Conservation (phyloP, 2,888 invertebrate species). For the Cheilosia impressa region DNA sequence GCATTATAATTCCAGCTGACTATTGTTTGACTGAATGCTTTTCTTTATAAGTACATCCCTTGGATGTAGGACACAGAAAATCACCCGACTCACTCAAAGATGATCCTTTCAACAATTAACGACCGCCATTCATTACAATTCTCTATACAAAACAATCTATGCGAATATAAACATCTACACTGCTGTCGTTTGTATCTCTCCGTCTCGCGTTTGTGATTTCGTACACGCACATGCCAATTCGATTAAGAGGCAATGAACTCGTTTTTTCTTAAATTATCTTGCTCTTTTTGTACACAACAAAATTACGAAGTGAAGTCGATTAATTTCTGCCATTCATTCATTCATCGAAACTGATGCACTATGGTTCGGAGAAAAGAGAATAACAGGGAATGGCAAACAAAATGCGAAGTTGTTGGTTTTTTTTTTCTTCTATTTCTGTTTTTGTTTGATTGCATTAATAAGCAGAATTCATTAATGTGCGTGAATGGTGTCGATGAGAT, state of each 20-base stretch:
- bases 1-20: no score
- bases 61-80: no score
- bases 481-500: constrained; percentile 5
- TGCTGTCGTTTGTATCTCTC: background rate
- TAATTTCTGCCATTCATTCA: constrained; percentile 2
- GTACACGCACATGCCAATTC: background rate
- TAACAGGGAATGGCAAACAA: background rate
- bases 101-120: no score
- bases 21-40: no score
- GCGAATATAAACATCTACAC: background rate
- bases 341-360: background rate
- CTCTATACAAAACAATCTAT: no score
- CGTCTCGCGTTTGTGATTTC: background rate
- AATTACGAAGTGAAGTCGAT: background rate
- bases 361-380: background rate
- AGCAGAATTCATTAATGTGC: background rate
- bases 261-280: background rate
- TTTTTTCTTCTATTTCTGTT: background rate
- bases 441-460: constrained; percentile 3
- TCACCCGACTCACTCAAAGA: no score
- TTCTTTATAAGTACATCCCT: no score
- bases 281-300: background rate
- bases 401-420: background rate
- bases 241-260: constrained; percentile 5
- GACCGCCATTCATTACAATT: no score